phyloP scores from a whole-genome alignment of 2,888 invertebrate genomes.

The Lasioglossum calceatum region DNA sequence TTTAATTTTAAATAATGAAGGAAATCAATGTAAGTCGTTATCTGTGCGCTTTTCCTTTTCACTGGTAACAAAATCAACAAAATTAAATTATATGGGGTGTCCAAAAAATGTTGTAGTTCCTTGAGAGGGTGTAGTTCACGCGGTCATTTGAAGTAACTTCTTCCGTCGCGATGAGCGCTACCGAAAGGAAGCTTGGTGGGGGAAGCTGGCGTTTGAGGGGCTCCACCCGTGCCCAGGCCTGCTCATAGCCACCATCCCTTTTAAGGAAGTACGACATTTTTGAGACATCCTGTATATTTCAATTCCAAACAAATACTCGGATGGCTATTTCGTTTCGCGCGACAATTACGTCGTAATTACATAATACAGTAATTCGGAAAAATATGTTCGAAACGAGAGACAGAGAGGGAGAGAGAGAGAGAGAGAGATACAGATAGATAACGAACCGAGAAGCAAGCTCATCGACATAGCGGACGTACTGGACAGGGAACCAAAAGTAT shows the following conservation, averaged over 20 bases:
- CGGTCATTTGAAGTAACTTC: too few species aligned
- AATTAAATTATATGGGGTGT: not conserved
- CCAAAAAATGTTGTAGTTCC: too few species aligned
- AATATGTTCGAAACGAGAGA: not conserved
- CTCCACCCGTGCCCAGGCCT: too few species aligned
- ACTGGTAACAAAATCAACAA: not conserved
- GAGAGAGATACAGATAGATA: not conserved
- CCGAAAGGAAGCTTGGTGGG: too few species aligned
- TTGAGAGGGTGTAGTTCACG: too few species aligned
- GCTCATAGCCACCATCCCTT: too few species aligned
- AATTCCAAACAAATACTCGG: not conserved
- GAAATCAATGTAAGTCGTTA: not conserved
- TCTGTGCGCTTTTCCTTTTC: slow-evolving; percentile 26
- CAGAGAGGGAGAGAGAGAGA: not conserved
- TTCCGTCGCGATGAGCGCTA: too few species aligned
- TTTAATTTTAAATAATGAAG: not conserved
- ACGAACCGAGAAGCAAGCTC: slow-evolving; percentile 41
- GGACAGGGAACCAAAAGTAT: slow-evolving; percentile 43
- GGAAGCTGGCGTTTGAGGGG: too few species aligned
- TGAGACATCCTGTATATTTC: not conserved
- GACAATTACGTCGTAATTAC: not conserved
- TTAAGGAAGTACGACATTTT: too few species aligned
- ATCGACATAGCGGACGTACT: slow-evolving; percentile 14
- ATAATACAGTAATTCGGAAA: not conserved
- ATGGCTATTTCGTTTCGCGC: not conserved